Conservation (phyloP, 1,140 invertebrate genomes). For the Chlorops oryzae region DNA sequence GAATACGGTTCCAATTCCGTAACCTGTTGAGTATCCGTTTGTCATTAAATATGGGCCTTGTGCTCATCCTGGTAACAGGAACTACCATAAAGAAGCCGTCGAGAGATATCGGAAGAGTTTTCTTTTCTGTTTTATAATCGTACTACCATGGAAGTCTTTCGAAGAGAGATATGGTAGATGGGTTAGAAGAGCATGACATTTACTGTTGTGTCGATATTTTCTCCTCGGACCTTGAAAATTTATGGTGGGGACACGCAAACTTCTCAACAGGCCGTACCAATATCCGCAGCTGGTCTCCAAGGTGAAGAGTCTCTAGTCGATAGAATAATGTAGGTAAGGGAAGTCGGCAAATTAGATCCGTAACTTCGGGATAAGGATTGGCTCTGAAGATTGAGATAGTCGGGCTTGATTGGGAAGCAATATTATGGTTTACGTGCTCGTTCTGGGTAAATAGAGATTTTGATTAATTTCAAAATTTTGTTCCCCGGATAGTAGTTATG, state of each 20-base stretch:
- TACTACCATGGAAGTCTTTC: too few species aligned
- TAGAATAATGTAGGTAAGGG: slow-evolving; percentile 85
- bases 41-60: too few species aligned
- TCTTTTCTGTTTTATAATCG: too few species aligned
- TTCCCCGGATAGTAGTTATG: slow-evolving; percentile 40
- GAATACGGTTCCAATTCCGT: too few species aligned
- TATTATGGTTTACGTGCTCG: slow-evolving; percentile 15
- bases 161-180: too few species aligned
- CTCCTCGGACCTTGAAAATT: slow-evolving; percentile 27
- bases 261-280: slow-evolving; percentile 31
- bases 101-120: too few species aligned
- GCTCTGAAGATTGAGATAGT: slow-evolving; percentile 56
- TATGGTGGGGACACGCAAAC: slow-evolving; percentile 28
- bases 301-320: slow-evolving; percentile 84
- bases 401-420: slow-evolving; percentile 16
- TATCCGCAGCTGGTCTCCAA: slow-evolving; percentile 72
- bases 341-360: slow-evolving; percentile 75
- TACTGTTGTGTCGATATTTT: too few species aligned
- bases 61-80: too few species aligned
- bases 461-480: slow-evolving; percentile 31
- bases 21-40: too few species aligned
- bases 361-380: slow-evolving; percentile 69
- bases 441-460: slow-evolving; percentile 54
- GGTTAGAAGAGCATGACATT: too few species aligned
- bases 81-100: too few species aligned